These are phyloP conservation scores for Lepidocolaptes lacrymiger DNA, from an alignment of 2,797 vertebrate genomes.

Conservation along the genomic window DNA sequence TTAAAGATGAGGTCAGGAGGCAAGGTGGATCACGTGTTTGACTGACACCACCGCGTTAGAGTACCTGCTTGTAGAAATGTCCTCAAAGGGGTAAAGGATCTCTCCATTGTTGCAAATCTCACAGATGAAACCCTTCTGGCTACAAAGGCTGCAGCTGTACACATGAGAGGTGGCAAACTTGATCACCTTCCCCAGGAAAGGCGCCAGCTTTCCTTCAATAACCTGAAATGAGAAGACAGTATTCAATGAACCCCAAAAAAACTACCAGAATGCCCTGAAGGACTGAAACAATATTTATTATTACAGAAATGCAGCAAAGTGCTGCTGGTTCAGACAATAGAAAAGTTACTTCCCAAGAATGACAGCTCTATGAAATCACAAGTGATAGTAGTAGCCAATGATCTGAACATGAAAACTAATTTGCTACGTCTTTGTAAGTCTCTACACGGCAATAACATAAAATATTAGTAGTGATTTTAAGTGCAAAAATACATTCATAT, in stretches of 20 bases:
- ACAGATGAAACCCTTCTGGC: conserved; percentile 98
- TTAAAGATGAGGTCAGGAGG: not conserved
- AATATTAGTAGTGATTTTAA: not conserved
- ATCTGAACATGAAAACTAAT: not conserved
- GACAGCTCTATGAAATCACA: not conserved
- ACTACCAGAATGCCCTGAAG: not conserved
- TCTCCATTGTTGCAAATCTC: conserved; percentile 95
- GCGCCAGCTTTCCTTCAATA: conserved; percentile 95
- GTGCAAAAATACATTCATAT: not conserved
- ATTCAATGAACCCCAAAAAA: not conserved
- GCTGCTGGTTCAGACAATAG: not conserved
- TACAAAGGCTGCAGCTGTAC: conserved; percentile 95
- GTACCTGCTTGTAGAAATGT: conserved; percentile 93
- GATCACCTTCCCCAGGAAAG: conserved; percentile 96
- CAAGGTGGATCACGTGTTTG: not conserved
- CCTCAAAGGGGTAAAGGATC: conserved; percentile 98
- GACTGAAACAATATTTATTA: conserved; percentile 18
- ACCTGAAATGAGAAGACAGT: conserved; percentile 80
- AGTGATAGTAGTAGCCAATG: not conserved
- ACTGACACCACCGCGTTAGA: not conserved
- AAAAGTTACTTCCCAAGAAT: not conserved
- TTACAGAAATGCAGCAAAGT: conserved; percentile 25
- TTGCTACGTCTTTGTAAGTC: not conserved
- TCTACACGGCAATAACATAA: not conserved
- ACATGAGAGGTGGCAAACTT: conserved; percentile 97